phyloP scores from a whole-genome alignment of 2,888 invertebrate genomes.

The Junonia oenone region DNA sequence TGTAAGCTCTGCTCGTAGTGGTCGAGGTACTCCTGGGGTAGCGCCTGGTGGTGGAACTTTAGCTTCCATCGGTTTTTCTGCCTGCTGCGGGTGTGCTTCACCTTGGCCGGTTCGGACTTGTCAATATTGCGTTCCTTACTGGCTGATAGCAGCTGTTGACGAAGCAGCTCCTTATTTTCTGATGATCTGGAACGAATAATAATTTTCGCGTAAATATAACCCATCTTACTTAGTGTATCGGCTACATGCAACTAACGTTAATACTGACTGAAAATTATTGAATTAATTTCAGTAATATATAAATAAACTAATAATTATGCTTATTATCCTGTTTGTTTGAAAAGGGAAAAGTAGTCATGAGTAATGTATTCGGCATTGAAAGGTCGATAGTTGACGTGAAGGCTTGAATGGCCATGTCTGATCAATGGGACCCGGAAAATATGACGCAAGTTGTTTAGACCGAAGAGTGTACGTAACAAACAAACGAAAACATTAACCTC shows the following conservation, averaged over 20 bases:
- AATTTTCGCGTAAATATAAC: neutral
- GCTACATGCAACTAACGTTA: neutral
- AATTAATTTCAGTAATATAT: neutral
- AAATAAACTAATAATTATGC: neutral
- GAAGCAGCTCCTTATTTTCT: slow-evolving; percentile 68
- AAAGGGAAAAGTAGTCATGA: neutral
- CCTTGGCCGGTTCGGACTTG: slow-evolving; percentile 52
- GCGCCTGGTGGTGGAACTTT: slow-evolving; percentile 89
- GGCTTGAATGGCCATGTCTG: neutral
- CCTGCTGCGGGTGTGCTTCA: slow-evolving; percentile 64
- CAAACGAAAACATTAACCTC: no score
- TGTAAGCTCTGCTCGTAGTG: slow-evolving; percentile 87
- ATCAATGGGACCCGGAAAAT: no score
- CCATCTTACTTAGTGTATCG: neutral
- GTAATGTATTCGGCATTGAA: no score
- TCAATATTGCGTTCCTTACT: slow-evolving; percentile 59
- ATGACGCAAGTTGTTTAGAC: no score
- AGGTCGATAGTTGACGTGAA: slow-evolving; percentile 5
- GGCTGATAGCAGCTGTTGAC: slow-evolving; percentile 64
- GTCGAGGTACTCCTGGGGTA: slow-evolving; percentile 88
- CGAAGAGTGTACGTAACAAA: no score
- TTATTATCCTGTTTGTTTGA: neutral
- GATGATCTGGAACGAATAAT: slow-evolving; percentile 50
- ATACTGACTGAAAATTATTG: neutral
- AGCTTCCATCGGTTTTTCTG: slow-evolving; percentile 86